Evolutionary conservation across 2,888 invertebrate species (phyloP).

Genomic region (Chorisops tibialis): DNA sequence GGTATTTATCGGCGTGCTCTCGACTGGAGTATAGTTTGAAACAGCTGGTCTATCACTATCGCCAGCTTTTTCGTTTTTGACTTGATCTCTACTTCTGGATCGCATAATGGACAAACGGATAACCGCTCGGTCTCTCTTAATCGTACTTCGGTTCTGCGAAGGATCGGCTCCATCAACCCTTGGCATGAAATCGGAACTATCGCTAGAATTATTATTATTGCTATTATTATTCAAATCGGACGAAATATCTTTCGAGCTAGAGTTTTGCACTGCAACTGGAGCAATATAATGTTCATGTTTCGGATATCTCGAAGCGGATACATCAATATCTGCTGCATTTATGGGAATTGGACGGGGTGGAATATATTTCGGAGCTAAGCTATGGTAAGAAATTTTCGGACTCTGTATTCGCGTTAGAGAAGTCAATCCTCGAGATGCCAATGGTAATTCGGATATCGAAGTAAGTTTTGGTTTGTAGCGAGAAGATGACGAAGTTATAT

Average conservation of each 20-base stretch:
- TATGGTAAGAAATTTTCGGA: slow-evolving; percentile 55
- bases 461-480: slow-evolving; percentile 71
- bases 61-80: slow-evolving; percentile 13
- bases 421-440: slow-evolving; percentile 42
- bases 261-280: neutral
- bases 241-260: neutral
- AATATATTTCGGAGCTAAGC: slow-evolving; percentile 50
- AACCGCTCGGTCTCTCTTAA: slow-evolving; percentile 70
- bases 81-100: slow-evolving; percentile 14
- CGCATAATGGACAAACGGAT: slow-evolving; percentile 69
- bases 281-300: slow-evolving; percentile 31
- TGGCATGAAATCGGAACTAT: slow-evolving; percentile 51
- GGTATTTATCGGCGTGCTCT: slow-evolving; percentile 34
- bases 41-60: slow-evolving; percentile 35
- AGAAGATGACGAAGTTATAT: slow-evolving; percentile 45
- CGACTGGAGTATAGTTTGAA: neutral
- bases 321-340: slow-evolving; percentile 83
- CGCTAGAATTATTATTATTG: slow-evolving; percentile 10
- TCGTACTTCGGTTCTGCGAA: slow-evolving; percentile 55
- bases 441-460: slow-evolving; percentile 64
- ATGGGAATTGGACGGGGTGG: slow-evolving; percentile 67
- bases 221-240: slow-evolving; percentile 9
- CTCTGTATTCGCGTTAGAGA: slow-evolving; percentile 55
- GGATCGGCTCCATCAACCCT: slow-evolving; percentile 54
- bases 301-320: slow-evolving; percentile 64